Evolutionary conservation across 1,140 invertebrate genomes (phyloP).

Genomic region (Parapsyche elsis): DNA sequence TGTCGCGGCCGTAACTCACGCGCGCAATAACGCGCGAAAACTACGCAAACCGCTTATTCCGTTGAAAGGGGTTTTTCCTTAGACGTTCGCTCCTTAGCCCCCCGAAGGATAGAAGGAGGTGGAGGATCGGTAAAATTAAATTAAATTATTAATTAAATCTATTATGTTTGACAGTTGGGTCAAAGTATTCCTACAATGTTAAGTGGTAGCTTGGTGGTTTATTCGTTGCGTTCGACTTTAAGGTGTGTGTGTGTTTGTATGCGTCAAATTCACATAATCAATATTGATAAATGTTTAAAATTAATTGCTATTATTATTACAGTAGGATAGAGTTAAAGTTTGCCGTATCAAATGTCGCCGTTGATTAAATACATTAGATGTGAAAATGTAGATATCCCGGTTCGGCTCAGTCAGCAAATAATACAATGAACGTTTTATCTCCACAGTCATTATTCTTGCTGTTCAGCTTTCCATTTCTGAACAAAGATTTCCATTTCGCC

Average conservation of each 20-base stretch:
- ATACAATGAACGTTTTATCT: slow-evolving; percentile 20
- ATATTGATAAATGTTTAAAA: too few species aligned
- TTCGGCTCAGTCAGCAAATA: slow-evolving; percentile 19
- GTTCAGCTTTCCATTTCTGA: not conserved
- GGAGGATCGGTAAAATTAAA: too few species aligned
- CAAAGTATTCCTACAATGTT: too few species aligned
- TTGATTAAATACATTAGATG: slow-evolving; percentile 28
- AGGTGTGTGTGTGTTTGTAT: too few species aligned
- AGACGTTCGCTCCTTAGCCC: too few species aligned
- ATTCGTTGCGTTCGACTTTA: too few species aligned
- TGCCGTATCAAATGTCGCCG: slow-evolving; percentile 2
- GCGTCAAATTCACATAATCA: too few species aligned
- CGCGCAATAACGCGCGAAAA: slow-evolving; percentile 18
- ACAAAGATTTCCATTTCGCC: slow-evolving; percentile 28
- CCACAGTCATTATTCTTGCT: slow-evolving; percentile 23
- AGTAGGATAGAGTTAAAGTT: not conserved
- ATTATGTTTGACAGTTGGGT: too few species aligned
- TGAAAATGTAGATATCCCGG: slow-evolving; percentile 3
- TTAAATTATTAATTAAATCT: too few species aligned
- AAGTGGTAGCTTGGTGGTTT: too few species aligned
- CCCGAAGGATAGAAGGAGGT: too few species aligned
- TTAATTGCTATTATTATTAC: too few species aligned
- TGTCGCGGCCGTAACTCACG: not conserved
- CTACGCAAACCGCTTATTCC: not conserved
- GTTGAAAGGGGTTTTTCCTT: not conserved